Evolutionary conservation across 2,113 vertebrate species (phyloP).

Genomic region (Cavia porcellus): DNA sequence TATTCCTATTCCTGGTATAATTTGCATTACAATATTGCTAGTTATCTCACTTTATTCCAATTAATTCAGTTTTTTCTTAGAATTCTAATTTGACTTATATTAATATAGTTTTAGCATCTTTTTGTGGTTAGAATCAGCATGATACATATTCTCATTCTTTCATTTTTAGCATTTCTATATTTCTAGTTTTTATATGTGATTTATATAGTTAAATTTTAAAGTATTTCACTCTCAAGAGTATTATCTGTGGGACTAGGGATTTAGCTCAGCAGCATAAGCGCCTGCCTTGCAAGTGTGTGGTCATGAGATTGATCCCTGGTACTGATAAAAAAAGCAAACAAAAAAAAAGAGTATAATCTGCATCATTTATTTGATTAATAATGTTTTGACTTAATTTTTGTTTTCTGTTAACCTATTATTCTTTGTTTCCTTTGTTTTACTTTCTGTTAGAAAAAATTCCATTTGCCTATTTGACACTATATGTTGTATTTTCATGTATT

Average conservation of each 20-base stretch:
- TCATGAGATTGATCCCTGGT: too few relatives aligned
- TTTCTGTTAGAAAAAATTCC: conserved; percentile 6
- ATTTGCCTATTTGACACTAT: neutral
- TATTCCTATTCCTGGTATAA: too few relatives aligned
- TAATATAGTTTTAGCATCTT: neutral
- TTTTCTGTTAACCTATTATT: conserved; percentile 28
- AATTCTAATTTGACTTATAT: neutral
- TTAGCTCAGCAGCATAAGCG: too few relatives aligned
- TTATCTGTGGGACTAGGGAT: too few relatives aligned
- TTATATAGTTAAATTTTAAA: conserved; percentile 13
- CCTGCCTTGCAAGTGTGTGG: too few relatives aligned
- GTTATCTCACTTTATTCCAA: conserved; percentile 7
- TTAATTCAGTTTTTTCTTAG: conserved; percentile 6
- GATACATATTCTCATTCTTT: conserved; percentile 38
- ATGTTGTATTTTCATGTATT: neutral
- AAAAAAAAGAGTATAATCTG: neutral
- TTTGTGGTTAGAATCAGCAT: neutral
- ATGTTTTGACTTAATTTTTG: conserved; percentile 33
- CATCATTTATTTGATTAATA: conserved; percentile 51
- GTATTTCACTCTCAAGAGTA: neutral
- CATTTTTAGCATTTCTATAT: conserved; percentile 26
- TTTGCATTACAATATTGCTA: neutral
- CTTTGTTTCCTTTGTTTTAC: conserved; percentile 2
- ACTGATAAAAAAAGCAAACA: too few relatives aligned
- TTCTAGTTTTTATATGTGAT: neutral